Evolutionary conservation across 1,140 invertebrate species (phyloP).

Genomic region (Leptinotarsa undecemlineata): DNA sequence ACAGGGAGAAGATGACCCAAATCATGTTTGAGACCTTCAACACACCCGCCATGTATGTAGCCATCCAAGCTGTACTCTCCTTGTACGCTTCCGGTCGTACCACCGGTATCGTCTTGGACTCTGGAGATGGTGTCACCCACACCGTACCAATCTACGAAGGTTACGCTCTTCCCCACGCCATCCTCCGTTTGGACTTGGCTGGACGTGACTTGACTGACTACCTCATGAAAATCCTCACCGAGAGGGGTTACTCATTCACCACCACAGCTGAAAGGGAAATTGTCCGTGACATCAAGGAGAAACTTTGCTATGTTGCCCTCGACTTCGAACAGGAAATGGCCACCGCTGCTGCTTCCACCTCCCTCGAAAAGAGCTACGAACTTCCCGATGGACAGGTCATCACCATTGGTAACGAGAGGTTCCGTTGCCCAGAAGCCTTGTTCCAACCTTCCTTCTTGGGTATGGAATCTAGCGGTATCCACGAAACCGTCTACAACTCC

Average conservation of each 20-base stretch:
- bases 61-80: slow-evolving; percentile 89
- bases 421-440: slow-evolving; percentile 95
- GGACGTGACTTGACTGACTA: slow-evolving; percentile 94
- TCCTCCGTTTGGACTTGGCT: slow-evolving; percentile 87
- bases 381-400: slow-evolving; percentile 94
- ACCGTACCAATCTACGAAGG: slow-evolving; percentile 94
- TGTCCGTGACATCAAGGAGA: slow-evolving; percentile 94
- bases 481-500: slow-evolving; percentile 94
- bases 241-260: slow-evolving; percentile 95
- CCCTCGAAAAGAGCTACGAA: slow-evolving; percentile 92
- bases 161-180: slow-evolving; percentile 77
- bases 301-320: slow-evolving; percentile 87
- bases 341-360: slow-evolving; percentile 86
- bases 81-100: slow-evolving; percentile 93
- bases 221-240: slow-evolving; percentile 95
- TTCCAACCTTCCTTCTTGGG: slow-evolving; percentile 95
- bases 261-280: slow-evolving; percentile 96
- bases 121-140: slow-evolving; percentile 93
- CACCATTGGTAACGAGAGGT: slow-evolving; percentile 94
- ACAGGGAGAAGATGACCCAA: slow-evolving; percentile 93
- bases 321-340: slow-evolving; percentile 96
- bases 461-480: slow-evolving; percentile 93
- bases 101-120: slow-evolving; percentile 91
- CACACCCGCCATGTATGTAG: slow-evolving; percentile 91
- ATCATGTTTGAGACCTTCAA: slow-evolving; percentile 97